Evolutionary conservation across 2,888 invertebrate genomes (phyloP).

Genomic region (Prosopocoilus inquinatus): DNA sequence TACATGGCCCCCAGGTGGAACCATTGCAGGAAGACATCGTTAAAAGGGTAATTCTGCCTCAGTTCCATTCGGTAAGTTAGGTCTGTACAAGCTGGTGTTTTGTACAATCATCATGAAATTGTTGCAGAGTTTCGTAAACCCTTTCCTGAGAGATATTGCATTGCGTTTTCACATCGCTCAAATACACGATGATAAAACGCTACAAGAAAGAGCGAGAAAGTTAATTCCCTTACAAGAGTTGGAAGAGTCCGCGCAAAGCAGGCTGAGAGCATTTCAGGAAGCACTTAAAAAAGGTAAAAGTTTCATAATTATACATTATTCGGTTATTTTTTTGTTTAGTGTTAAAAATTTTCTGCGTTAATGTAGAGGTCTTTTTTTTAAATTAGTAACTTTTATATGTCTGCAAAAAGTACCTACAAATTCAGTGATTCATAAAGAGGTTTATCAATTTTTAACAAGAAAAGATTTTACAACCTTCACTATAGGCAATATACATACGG

Average conservation of each 20-base stretch:
- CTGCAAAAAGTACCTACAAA: too few species aligned
- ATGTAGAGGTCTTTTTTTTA: too few species aligned
- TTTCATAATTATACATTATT: not conserved
- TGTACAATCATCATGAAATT: constrained; percentile 5
- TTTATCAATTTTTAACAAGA: too few species aligned
- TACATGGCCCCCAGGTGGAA: too few species aligned
- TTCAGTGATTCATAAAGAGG: too few species aligned
- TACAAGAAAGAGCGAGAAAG: constrained; percentile 64
- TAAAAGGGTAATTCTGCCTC: constrained; percentile 23
- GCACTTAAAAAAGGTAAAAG: constrained; percentile 55
- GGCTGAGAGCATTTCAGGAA: constrained; percentile 62
- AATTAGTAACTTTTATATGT: too few species aligned
- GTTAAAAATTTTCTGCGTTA: too few species aligned
- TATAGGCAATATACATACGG: too few species aligned
- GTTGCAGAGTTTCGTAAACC: constrained; percentile 37
- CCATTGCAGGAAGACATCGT: constrained; percentile 11
- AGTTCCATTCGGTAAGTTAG: constrained; percentile 15
- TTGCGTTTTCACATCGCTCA: constrained; percentile 36
- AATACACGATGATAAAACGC: constrained; percentile 64
- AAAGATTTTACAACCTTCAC: too few species aligned
- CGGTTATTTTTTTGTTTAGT: not conserved
- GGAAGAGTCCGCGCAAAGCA: constrained; percentile 62
- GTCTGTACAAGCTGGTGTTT: not conserved
- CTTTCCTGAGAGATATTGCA: constrained; percentile 40
- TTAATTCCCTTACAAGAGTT: constrained; percentile 68